Evolutionary conservation across 2,113 vertebrate species (phyloP), one percentile per base, ranked within the genome.

Genomic region (Malurus elegans): DNA sequence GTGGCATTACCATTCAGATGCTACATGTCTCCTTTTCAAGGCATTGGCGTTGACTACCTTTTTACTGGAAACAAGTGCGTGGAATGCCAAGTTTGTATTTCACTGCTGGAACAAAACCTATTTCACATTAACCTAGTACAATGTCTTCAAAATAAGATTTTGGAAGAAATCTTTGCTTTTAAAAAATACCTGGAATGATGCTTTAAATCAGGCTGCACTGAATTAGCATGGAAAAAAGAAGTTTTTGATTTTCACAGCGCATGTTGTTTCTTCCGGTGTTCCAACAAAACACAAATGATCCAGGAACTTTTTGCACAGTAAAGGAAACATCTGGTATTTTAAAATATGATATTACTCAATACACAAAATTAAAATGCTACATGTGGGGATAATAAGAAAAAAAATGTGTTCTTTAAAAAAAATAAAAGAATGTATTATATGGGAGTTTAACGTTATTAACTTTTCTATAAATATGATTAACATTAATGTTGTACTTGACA

Each of bases 271-370:
- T 88, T 74, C 62, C 15, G 1, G 62, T 65, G n/a, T 56, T 92
- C 72, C 69, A 88, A 47, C 23, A 58, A 64, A 34, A 34, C 16
- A 17, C 38, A 74, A 58, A 81, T 56, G 45, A 91, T 85, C 36
- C 70, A 58, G 69, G 38, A 84, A 74, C 48, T 81, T 65, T 4
- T 45, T 92, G 47, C 12, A 70, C 18, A 38, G 28, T 74, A 58
- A 74, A 89, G 80, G 56, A 94, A 92, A 92, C 69, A 94, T 50
- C 86, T 96, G 86, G 69, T 86, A 62, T 80, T 88, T 50, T 88
- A 79, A 60, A 64, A 79, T 79, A 76, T 0, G 1, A 4, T 48
- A 51, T 86, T 94, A 65, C 25, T 47, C 48, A 82, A 54, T 47
- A 76, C 69, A 50, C 3, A 64, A 73, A 58, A 78, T 51, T 76